A percentile compares a stretch with the other conserved stretches of the same genome.
phyloP scores from a whole-genome alignment of 2,113 vertebrate species.

The Parus major region DNA sequence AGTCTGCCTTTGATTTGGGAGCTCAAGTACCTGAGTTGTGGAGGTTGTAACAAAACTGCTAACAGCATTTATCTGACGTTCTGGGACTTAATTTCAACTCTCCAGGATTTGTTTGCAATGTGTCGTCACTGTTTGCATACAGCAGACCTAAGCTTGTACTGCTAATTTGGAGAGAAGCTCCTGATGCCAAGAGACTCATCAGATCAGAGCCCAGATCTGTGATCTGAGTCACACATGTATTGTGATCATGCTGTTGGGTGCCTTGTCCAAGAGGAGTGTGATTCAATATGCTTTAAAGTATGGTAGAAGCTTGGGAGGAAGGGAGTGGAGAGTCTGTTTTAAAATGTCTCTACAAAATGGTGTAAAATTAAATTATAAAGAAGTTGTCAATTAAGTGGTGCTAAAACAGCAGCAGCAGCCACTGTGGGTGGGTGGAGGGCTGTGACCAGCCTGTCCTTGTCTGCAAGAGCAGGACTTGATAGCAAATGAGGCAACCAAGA shows the following conservation, averaged over 20 bases:
- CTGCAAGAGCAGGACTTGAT: not conserved
- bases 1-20: slow-evolving; percentile 43
- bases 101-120: slow-evolving; percentile 1
- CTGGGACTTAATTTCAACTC: not conserved
- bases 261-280: slow-evolving; percentile 24
- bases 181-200: not conserved
- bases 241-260: slow-evolving; percentile 9
- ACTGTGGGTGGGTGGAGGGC: not conserved
- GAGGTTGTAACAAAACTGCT: slow-evolving; percentile 4
- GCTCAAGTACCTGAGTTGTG: not conserved
- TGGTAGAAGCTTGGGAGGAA: not conserved
- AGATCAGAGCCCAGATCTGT: slow-evolving; percentile 37
- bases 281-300: slow-evolving; percentile 6
- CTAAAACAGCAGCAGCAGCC: not conserved
- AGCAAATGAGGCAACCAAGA: not conserved
- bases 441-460: not conserved
- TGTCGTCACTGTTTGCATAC: not conserved
- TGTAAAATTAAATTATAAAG: not conserved
- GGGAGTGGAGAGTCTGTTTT: not conserved
- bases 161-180: slow-evolving; percentile 22
- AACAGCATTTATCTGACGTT: not conserved
- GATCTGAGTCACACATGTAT: not conserved
- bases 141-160: slow-evolving; percentile 4
- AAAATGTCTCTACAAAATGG: not conserved
- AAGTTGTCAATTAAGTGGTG: not conserved